Evolutionary conservation across 2,888 invertebrate species (phyloP), one percentile per base, ranked within the genome.

Genomic region (Rapana venosa): DNA sequence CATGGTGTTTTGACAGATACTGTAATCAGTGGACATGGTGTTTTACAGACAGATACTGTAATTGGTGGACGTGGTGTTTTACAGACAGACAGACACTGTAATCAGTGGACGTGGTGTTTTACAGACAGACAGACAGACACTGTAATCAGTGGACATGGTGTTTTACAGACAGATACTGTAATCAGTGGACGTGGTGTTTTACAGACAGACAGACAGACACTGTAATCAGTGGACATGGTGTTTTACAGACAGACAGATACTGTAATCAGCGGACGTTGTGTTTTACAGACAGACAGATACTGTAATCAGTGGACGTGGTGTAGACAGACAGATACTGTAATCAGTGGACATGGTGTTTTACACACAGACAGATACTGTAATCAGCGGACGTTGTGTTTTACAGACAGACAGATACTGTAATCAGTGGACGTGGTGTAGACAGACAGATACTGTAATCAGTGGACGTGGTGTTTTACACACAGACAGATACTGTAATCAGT

Each of bases 1-100:
- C 47, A 47, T 47, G 47, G 47, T 84, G 35, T n/a, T 70, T 66
- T 83, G n/a, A 8, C 77, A 90, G 90, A 87, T 47, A 8, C 47
- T 47, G 8, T 47, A 47, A 47, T 8, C 2, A 47, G 47, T 47
- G 47, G 2, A 5, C 47, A 47, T 47, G 47, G 47, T 84, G 35
- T n/a, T 70, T 66, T 83, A 8, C 77, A 90, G 90, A 87, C 58
- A 66, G 47, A 47, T 47, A 8, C 47, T 47, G 8, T 47, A 47
- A 47, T 8, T 5, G 8, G 47, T 47, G 47, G 2, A 5, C 47
- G 8, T 47, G 47, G 47, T 84, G 35, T n/a, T 70, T 66, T 83
- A 8, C 77, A 90, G 90, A 87, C 58, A 66, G n/a, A 47, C 47
- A 47, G 47, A 47, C 8, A 8, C 47, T 47, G 8, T 47, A 47